Evolutionary conservation across 2,888 invertebrate species (phyloP), one percentile per base, ranked within the genome.

Genomic region (Eupelmus urozonus): DNA sequence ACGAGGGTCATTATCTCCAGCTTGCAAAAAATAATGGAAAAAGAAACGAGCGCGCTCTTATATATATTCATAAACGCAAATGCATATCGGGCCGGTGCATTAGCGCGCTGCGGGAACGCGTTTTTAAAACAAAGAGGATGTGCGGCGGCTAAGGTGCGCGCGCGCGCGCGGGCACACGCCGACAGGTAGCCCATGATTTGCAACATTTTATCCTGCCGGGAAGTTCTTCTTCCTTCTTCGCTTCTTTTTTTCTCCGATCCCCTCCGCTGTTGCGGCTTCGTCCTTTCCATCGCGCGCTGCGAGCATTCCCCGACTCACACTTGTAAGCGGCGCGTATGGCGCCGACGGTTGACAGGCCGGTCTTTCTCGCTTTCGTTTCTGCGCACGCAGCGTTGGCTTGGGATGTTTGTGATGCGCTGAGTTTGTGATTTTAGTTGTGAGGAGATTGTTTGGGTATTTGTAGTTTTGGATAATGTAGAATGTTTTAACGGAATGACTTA

Each of bases 121-220:
- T 34, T 34, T n/a, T 16, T 82, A 80, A 84, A 80, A 82, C 81
- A 83, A 82, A 82, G 81, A 79, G 67, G 49, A 66, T 53, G 70
- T 62, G 4, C 23, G 40, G n/a, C 20, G 57, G 18, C n/a, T 42
- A 59, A 70, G 42, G 66, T 13, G 53, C 11, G 53, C 1, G 20
- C 13, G 66, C 16, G 40, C 27, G 53, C 45, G 34, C 77, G 71
- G 70, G 62, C 45, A 69, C 25, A 34, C 42, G 55, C 74, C 81
- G 83, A 86, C 88, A 88, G 89, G 89, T 89, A 88, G 88, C 84
- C 87, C 85, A 86, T 89, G 89, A 89, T 88, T 88, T 88, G 89
- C 89, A 89, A 87, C 81, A 89, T 88, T 88, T 87, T 87, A 87
- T 88, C 88, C 85, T 75, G 78, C 27, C 62, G 62, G 62, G 53